Conservation (phyloP, 2,797 vertebrate genomes). For the Valencia hispanica region DNA sequence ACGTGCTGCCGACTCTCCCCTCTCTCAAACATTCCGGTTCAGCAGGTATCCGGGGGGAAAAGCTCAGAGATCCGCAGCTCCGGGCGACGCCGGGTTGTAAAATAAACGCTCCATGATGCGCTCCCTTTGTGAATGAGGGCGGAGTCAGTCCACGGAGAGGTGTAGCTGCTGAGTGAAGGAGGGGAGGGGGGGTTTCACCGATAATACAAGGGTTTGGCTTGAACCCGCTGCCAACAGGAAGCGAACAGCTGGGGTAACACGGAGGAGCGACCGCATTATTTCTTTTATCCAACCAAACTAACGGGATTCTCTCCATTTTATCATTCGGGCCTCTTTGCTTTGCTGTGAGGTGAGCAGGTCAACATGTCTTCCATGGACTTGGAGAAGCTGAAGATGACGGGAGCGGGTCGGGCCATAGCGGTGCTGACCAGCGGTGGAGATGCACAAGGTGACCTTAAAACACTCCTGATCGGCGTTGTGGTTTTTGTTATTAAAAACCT, state of each 20-base stretch:
- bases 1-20: constrained; percentile 16
- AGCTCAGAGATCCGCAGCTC: neutral
- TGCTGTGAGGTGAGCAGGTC: neutral
- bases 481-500: accelerated
- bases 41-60: constrained; percentile 37
- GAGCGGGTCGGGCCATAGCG: constrained; percentile 89
- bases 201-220: neutral
- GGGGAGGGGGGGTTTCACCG: constrained; percentile 2
- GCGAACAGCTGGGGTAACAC: constrained; percentile 6
- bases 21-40: accelerated
- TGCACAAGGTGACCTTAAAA: constrained; percentile 87
- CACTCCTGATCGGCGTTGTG: accelerated
- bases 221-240: constrained; percentile 47
- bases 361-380: constrained; percentile 81
- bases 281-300: neutral
- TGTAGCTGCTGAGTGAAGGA: neutral
- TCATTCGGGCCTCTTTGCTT: neutral
- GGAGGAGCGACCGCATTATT: neutral
- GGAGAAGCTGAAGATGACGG: constrained; percentile 90
- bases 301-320: neutral
- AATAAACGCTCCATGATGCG: constrained; percentile 3
- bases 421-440: constrained; percentile 95
- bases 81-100: neutral
- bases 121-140: constrained; percentile 25
- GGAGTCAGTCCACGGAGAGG: constrained; percentile 29